Base-by-base conservation (phyloP, 1,140 invertebrate species). In the Ceratosolen fusciceps region DNA sequence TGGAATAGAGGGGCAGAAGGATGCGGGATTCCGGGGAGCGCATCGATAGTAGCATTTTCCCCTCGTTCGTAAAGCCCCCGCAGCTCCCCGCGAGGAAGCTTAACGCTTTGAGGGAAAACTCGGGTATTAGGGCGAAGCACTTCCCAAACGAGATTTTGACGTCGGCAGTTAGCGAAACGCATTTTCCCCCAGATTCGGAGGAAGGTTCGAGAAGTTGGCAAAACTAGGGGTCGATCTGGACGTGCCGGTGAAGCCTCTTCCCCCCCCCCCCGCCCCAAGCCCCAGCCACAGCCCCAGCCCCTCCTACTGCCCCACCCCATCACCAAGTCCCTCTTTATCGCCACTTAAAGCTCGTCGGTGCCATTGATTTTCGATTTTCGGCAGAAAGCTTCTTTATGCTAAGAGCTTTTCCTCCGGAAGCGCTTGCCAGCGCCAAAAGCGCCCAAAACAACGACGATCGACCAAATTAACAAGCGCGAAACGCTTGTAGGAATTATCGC, bases 291-390 rank as follows among this genome's bases (percentile, higher is more conserved):
- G n/a, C 26, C 29, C 26, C 58, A 31, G n/a, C n/a, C n/a, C n/a
- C n/a, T n/a, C n/a, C n/a, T n/a, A n/a, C n/a, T n/a, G n/a, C n/a
- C n/a, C n/a, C n/a, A n/a, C 21, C 31, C 21, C 29, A 3, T 26
- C 26, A 34, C 52, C n/a, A n/a, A 58, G 24, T 58, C 31, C 49
- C 49, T 14, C 71, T 37, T 34, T 37, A 62, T 34, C 56, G 5
- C 5, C 26, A 14, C 29, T 47, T 65, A 29, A 47, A n/a, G 8
- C 12, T 14, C 21, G 10, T 56, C 29, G 21, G 8, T 4, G n/a
- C n/a, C 65, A 49, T 72, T 62, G 76, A 72, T 78, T 78, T 72
- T 21, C 76, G 54, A 78, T 72, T 71, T 62, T 49, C 0, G n/a
- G 24, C 5, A 43, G n/a, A n/a, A n/a, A 14, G 34, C 34, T 29